These are phyloP conservation scores for Coendou prehensilis DNA, from an alignment of 2,797 vertebrate species.

Conservation along the genomic window DNA sequence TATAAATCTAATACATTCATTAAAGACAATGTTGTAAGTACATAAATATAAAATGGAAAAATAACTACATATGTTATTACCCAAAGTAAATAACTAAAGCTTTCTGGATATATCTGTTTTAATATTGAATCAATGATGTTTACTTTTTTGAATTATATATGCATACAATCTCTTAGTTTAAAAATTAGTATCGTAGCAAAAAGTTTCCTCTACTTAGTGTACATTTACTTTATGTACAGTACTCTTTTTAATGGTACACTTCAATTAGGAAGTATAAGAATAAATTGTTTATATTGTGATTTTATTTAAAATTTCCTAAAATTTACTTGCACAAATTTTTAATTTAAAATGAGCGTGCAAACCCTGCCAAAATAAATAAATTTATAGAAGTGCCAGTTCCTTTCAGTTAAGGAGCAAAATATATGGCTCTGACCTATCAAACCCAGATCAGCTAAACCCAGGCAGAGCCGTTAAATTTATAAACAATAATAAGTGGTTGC, in stretches of 20 bases:
- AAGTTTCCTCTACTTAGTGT: background rate
- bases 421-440: background rate
- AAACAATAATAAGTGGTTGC: background rate
- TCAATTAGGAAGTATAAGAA: background rate
- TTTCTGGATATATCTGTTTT: background rate
- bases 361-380: background rate
- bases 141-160: background rate
- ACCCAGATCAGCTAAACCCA: background rate
- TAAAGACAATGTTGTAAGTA: background rate
- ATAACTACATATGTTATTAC: background rate
- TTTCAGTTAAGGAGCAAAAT: background rate
- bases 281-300: background rate
- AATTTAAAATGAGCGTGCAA: background rate
- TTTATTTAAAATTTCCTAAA: constrained; percentile 12
- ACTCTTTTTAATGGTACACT: background rate
- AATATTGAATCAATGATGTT: background rate
- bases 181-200: background rate
- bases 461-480: background rate
- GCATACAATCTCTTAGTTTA: background rate
- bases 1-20: background rate
- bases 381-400: background rate
- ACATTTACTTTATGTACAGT: background rate
- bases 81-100: background rate
- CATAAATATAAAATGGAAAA: background rate
- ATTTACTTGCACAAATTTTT: background rate